A percentile compares a stretch with the other conserved stretches of the same genome.
Conservation (phyloP, 2,888 invertebrate species). For the Ophonus ardosiacus region DNA sequence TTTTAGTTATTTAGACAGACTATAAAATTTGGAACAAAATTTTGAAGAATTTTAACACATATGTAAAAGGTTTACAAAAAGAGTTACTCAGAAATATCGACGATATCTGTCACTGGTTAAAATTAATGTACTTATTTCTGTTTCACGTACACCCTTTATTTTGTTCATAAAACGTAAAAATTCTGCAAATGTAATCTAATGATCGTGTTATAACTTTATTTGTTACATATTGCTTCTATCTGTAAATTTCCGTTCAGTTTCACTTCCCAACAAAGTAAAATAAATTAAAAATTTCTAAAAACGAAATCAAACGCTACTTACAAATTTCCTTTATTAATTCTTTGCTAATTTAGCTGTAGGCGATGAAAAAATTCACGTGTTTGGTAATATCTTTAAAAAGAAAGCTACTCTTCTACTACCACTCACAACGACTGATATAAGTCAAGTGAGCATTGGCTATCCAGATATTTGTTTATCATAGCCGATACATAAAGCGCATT, state of each 20-base stretch:
- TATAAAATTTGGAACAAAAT: too few relatives aligned
- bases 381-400: not conserved
- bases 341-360: not conserved
- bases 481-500: not conserved
- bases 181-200: too few relatives aligned
- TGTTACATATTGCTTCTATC: too few relatives aligned
- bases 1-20: too few relatives aligned
- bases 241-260: not conserved
- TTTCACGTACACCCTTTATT: too few relatives aligned
- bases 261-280: not conserved
- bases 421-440: not conserved
- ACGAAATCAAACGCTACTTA: not conserved
- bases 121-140: too few relatives aligned
- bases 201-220: too few relatives aligned
- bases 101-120: too few relatives aligned
- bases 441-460: not conserved
- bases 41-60: too few relatives aligned
- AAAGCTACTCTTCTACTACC: constrained; percentile 12
- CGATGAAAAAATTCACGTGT: not conserved
- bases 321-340: not conserved
- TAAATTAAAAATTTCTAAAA: not conserved
- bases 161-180: too few relatives aligned
- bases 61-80: too few relatives aligned
- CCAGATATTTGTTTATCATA: not conserved
- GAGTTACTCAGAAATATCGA: too few relatives aligned